Evolutionary conservation across 2,797 vertebrate genomes (phyloP), one percentile per base, ranked within the genome.

Genomic region (Enoplosus armatus): DNA sequence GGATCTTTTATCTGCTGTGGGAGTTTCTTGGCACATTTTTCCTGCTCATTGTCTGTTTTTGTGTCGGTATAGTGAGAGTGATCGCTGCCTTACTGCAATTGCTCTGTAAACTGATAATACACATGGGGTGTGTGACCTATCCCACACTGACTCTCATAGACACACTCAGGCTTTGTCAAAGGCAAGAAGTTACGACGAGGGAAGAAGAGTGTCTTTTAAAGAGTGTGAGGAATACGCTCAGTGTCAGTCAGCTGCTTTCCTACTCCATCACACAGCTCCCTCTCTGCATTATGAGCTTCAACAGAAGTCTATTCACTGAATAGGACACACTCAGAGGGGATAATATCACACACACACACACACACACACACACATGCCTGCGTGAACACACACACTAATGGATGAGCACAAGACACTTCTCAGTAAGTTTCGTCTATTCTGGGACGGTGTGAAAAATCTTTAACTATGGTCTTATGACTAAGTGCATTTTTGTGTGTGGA

Each of bases 171-270:
- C 63, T 72, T 76, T 77, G 51, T 82, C 43, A 62, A 48, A 79
- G 33, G 27, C 11, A 59, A 67, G 60, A 18, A 77, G 62, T 73
- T 26, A 47, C 43, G 75, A 63, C n/a, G 1, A 68, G 45, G 45
- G 53, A 72, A 45, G 62, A 51, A 48, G 20, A 65, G 33, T 15
- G 67, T 43, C 64, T 69, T 80, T 83, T 64, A 59, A 77, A 62
- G 53, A 41, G 58, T 58, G 61, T 59, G 59, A 68, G 61, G 60
- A 69, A 35, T 9, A 77, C 20, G 2, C 48, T 78, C 54, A 12
- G 64, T 66, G 67, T 79, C 76, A 85, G 84, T 93, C 84, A 85
- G 85, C 90, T 90, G 90, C 75, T 90, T 72, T 82, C 65, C 24
- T 68, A 22, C 53, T 77, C 68, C 78, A 70, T 86, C 77, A 82